Evolutionary conservation across 2,113 vertebrate species (phyloP).

Genomic region (Eudyptes chrysolophus): DNA sequence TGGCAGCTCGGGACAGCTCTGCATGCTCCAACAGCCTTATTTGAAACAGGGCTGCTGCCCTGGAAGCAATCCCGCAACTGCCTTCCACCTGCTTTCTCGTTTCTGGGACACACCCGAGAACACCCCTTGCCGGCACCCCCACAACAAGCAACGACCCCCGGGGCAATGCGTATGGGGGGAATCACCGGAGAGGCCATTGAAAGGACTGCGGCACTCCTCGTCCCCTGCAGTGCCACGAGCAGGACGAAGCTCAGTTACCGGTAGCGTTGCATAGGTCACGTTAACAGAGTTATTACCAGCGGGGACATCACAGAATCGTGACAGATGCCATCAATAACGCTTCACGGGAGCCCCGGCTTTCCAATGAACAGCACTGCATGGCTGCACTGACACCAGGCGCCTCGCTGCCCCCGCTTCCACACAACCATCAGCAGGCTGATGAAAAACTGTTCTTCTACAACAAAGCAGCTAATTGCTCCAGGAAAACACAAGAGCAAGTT

Average conservation of each 20-base stretch:
- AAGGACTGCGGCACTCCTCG: accelerated
- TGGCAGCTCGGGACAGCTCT: neutral
- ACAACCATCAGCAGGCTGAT: accelerated
- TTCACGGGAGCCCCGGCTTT: neutral
- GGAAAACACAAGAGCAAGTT: neutral
- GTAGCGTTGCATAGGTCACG: accelerated
- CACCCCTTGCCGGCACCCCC: accelerated
- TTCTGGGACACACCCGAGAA: neutral
- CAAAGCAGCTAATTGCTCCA: neutral
- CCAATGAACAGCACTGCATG: neutral
- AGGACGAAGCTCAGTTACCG: neutral
- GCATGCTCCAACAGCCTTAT: accelerated
- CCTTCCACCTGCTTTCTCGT: neutral
- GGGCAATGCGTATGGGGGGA: accelerated
- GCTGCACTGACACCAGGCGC: neutral
- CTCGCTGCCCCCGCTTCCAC: neutral
- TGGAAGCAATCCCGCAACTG: neutral
- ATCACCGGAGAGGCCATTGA: neutral
- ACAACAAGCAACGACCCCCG: accelerated
- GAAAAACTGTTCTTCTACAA: neutral
- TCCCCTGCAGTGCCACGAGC: accelerated
- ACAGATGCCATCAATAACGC: neutral
- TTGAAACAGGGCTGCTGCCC: accelerated
- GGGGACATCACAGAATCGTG: accelerated
- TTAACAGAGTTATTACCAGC: neutral